phyloP scores from a whole-genome alignment of 53 echinoderm and acorn worm genomes.

The Pentamera pediparva region DNA sequence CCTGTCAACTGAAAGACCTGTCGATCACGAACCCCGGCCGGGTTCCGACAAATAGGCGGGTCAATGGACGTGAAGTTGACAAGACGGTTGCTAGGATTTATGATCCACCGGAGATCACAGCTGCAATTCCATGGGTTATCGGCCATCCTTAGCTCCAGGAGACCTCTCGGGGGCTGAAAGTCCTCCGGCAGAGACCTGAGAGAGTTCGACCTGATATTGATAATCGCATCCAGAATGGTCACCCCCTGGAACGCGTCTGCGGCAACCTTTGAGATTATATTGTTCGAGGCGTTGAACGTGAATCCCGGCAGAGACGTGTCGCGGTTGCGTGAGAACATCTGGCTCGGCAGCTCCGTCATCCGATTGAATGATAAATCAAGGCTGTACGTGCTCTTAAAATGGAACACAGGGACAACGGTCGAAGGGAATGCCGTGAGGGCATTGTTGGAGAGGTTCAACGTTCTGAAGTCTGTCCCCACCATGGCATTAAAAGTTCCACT shows the following conservation, averaged over 20 bases:
- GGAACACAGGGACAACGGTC: not conserved
- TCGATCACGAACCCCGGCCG: not conserved
- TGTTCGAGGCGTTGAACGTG: not conserved
- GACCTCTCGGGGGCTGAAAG: not conserved
- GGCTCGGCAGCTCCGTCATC: not conserved
- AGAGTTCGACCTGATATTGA: not conserved
- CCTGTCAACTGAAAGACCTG: not conserved
- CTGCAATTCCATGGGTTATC: slow-evolving; percentile 13
- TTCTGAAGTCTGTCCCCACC: not conserved
- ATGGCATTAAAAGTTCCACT: not conserved
- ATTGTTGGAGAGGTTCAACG: slow-evolving; percentile 20
- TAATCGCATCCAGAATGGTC: not conserved
- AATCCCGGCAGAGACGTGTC: not conserved
- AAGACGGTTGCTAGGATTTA: not conserved
- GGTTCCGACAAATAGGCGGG: not conserved
- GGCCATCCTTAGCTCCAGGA: not conserved
- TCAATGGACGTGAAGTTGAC: not conserved
- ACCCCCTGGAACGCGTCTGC: slow-evolving; percentile 3
- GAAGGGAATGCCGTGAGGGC: not conserved
- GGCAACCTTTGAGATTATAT: not conserved
- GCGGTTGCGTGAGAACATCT: not conserved
- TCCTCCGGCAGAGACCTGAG: not conserved
- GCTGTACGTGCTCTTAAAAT: not conserved
- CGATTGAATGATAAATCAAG: slow-evolving; percentile 6
- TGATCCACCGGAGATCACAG: slow-evolving; percentile 10